phyloP scores from a whole-genome alignment of 1,140 invertebrate species.

The Micrasema longulum region DNA sequence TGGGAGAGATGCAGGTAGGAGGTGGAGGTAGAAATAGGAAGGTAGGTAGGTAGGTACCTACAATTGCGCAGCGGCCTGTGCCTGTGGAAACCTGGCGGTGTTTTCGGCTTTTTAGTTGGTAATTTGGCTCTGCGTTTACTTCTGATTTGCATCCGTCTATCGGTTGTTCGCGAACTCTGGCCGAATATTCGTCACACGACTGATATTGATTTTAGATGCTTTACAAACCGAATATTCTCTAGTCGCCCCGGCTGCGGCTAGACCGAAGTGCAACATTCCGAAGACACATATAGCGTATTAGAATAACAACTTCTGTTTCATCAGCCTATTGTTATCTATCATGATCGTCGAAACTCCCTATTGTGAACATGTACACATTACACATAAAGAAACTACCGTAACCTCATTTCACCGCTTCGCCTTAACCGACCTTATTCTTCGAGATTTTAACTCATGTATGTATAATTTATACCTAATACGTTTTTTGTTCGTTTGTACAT shows the following conservation, averaged over 20 bases:
- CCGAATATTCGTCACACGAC: no score
- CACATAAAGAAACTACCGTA: conserved; percentile 19
- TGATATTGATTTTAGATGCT: no score
- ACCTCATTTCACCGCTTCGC: conserved; percentile 7
- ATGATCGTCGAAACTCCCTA: neutral
- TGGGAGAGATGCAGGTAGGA: neutral
- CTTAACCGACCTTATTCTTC: conserved; percentile 21
- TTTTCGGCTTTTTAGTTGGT: conserved; percentile 1
- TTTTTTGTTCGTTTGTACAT: conserved; percentile 22
- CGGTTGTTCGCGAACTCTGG: conserved; percentile 13
- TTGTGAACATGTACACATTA: conserved; percentile 15
- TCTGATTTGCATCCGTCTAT: conserved; percentile 15
- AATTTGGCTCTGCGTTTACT: conserved; percentile 15
- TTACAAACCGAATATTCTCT: no score
- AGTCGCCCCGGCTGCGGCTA: no score
- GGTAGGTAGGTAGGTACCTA: conserved; percentile 1
- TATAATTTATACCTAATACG: conserved; percentile 12
- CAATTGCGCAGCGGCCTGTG: conserved; percentile 31
- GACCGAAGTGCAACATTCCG: no score
- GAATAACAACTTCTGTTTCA: neutral
- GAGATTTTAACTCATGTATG: conserved; percentile 20
- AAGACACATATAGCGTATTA: neutral
- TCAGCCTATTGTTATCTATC: neutral
- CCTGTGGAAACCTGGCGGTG: conserved; percentile 24
- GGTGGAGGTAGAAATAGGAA: no score